Base-by-base conservation (phyloP, 1,140 invertebrate species). In the Drosophila leontia region DNA sequence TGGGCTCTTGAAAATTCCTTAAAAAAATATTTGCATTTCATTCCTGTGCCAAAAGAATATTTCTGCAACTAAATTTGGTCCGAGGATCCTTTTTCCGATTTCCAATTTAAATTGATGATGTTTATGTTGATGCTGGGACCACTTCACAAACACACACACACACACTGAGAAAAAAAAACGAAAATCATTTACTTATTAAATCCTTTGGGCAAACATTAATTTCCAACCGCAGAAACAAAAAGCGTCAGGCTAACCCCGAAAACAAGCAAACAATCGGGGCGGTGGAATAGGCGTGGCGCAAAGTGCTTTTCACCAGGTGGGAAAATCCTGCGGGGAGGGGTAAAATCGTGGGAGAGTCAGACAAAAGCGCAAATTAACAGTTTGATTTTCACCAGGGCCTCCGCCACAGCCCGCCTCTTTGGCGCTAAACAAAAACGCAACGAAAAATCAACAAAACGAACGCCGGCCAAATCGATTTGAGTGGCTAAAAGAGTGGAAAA, bases 121-220 rank as follows among this genome's bases (percentile, higher is more conserved):
- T 75, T 69, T 41, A 72, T 72, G 37, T 65, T 72, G 69, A 72
- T 72, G 68, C 67, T 72, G 35, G 53, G 11, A 42, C 42, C 51
- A 71, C 65, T 50, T 34, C 35, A 44, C 34, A 56, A 41, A 45
- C 26, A 56, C 50, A 45, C 26, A 41, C 39, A 17, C 51, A 62
- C 61, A 50, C 23, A 56, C 53, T 56, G 34, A 1, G 26, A 35
- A 13, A 13, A 65, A 67, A 67, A 64, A 50, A 62, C 67, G 74
- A 76, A 84, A 90, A 90, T 90, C 81, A 84, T 90, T 90, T 90
- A 84, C 85, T 90, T 90, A 90, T 90, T 90, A 90, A 90, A 90
- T 90, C 78, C 85, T 76, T 70, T 85, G 55, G 78, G 42, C 85
- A 90, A 90, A 90, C 85, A 90, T 90, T 90, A 84, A 90, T 90